Evolutionary conservation across 1,140 invertebrate species (phyloP).

Genomic region (Pseudomyrmex flavicornis): DNA sequence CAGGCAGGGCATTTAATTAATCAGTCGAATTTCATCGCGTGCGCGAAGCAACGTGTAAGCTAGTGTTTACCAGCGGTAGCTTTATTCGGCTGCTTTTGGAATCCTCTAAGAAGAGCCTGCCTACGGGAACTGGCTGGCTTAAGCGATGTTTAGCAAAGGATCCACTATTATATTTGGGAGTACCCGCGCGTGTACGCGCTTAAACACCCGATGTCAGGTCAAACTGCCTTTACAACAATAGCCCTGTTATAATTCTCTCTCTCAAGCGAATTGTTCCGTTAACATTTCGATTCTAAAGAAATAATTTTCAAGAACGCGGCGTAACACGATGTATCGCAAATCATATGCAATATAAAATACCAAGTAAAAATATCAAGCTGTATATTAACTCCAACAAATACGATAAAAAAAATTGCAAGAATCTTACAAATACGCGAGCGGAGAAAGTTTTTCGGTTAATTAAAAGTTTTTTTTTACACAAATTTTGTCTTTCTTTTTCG

Average conservation of each 20-base stretch:
- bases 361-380: too few relatives aligned
- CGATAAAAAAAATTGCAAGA: too few relatives aligned
- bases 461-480: too few relatives aligned
- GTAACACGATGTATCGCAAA: too few relatives aligned
- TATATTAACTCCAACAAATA: too few relatives aligned
- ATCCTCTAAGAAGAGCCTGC: constrained; percentile 32
- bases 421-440: too few relatives aligned
- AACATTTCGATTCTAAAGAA: background rate
- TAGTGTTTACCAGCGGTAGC: constrained; percentile 21
- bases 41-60: constrained; percentile 3
- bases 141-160: constrained; percentile 55
- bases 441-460: too few relatives aligned
- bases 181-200: constrained; percentile 1
- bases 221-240: constrained; percentile 13
- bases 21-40: constrained; percentile 19
- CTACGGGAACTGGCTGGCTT: constrained; percentile 22
- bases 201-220: constrained; percentile 11
- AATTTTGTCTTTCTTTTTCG: too few relatives aligned
- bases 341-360: background rate
- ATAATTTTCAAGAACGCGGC: background rate
- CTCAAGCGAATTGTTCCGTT: background rate
- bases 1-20: constrained; percentile 33
- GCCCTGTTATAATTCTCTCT: background rate
- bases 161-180: constrained; percentile 51
- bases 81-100: constrained; percentile 25